Evolutionary conservation across 2,888 invertebrate genomes (phyloP).

Genomic region (Caradrina kadenii): DNA sequence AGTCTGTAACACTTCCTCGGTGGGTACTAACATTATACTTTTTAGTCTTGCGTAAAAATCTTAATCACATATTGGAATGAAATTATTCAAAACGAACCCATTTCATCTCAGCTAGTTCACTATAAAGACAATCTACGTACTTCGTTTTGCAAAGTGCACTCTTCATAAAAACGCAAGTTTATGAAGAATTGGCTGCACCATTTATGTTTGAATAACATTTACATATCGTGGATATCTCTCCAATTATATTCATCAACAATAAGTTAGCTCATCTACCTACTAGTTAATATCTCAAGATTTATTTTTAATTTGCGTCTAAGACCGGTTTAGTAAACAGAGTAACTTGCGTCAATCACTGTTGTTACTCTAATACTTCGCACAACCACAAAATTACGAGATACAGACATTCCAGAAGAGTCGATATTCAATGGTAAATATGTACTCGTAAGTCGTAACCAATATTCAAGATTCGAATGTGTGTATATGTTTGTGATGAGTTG

Average conservation of each 20-base stretch:
- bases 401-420: slow-evolving; percentile 5
- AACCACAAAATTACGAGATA: background rate
- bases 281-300: background rate
- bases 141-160: slow-evolving; percentile 19
- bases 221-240: background rate
- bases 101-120: slow-evolving; percentile 23
- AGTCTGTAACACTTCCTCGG: background rate
- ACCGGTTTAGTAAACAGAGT: slow-evolving; percentile 16
- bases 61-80: slow-evolving; percentile 3
- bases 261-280: background rate
- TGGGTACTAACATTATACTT: background rate
- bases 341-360: slow-evolving; percentile 22
- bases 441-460: background rate
- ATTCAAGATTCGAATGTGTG: background rate
- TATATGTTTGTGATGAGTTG: background rate
- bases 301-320: slow-evolving; percentile 15
- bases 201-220: background rate
- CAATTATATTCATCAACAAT: background rate
- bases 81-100: slow-evolving; percentile 11
- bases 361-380: background rate
- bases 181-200: background rate
- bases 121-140: slow-evolving; percentile 4
- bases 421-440: background rate
- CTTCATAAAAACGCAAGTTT: slow-evolving; percentile 3
- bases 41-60: background rate